A percentile compares a stretch with the other conserved stretches of the same genome.
Conservation (phyloP, 2,797 vertebrate species). For the Meda fulgida region DNA sequence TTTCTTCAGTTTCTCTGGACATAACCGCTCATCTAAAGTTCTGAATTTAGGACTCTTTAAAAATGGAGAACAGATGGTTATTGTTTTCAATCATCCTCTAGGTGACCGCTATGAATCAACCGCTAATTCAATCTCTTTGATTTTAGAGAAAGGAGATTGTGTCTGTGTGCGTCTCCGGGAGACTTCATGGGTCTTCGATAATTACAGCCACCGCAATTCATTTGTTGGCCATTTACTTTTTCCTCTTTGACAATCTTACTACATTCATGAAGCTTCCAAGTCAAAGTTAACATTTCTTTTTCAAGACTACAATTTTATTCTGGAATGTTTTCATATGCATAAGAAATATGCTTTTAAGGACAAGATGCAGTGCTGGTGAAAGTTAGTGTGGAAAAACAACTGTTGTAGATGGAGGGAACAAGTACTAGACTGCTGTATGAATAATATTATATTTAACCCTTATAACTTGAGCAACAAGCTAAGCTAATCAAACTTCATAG, state of each 20-base stretch:
- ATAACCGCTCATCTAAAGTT: background rate
- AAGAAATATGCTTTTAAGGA: too few relatives aligned
- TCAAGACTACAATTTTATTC: too few relatives aligned
- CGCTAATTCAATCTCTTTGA: slow-evolving; percentile 10
- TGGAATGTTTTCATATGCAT: too few relatives aligned
- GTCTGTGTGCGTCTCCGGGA: background rate
- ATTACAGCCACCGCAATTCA: background rate
- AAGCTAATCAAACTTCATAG: background rate
- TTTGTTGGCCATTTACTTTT: slow-evolving; percentile 42
- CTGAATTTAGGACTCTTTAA: slow-evolving; percentile 16
- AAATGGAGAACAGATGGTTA: background rate
- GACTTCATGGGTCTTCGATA: background rate
- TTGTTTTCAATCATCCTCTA: background rate
- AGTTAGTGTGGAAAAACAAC: too few relatives aligned
- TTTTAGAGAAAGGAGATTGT: slow-evolving; percentile 10
- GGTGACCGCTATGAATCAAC: background rate
- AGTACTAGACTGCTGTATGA: background rate
- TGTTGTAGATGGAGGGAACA: background rate
- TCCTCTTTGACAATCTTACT: slow-evolving; percentile 19
- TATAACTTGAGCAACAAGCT: background rate
- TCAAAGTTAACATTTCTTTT: too few relatives aligned
- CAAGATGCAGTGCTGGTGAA: too few relatives aligned
- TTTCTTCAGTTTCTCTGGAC: slow-evolving; percentile 38
- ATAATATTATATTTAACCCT: background rate
- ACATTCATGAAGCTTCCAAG: too few relatives aligned